A percentile compares a stretch with the other conserved stretches of the same genome.
Conservation (phyloP, 2,113 vertebrate genomes). For the Corythoichthys haematopterus region DNA sequence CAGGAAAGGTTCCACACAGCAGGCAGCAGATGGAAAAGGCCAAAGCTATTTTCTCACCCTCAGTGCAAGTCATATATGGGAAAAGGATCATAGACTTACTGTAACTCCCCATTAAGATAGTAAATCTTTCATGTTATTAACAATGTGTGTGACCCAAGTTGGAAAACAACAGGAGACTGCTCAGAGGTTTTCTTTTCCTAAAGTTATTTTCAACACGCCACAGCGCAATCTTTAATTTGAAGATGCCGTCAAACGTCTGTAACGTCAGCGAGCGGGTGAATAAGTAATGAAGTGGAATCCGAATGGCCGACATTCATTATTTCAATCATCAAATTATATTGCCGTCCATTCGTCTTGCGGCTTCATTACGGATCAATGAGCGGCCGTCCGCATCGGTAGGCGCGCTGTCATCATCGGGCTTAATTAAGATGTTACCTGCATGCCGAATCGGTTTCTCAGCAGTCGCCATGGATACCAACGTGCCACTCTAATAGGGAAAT, state of each 20-base stretch:
- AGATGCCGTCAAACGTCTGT: conserved; percentile 46
- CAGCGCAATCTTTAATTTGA: conserved; percentile 24
- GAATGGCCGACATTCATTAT: conserved; percentile 65
- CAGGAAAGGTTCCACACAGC: conserved; percentile 56
- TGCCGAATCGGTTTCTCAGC: conserved; percentile 44
- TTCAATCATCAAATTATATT: conserved; percentile 69
- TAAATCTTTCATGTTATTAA: conserved; percentile 52
- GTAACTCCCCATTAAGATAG: conserved; percentile 34
- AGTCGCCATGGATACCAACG: conserved; percentile 48
- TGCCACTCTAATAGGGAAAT: conserved; percentile 23
- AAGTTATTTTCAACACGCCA: conserved; percentile 20
- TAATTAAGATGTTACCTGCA: conserved; percentile 72
- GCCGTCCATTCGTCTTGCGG: conserved; percentile 64
- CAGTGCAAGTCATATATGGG: conserved; percentile 27
- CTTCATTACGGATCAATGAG: conserved; percentile 73
- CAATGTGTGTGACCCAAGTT: conserved; percentile 25
- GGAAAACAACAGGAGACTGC: background rate
- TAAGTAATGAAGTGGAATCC: conserved; percentile 62
- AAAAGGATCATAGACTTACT: conserved; percentile 35
- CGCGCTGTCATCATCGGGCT: conserved; percentile 68
- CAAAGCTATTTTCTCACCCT: conserved; percentile 2
- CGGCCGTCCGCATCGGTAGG: conserved; percentile 63
- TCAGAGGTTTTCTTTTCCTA: background rate
- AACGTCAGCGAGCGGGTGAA: conserved; percentile 47
- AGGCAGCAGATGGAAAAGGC: conserved; percentile 51